Conservation (phyloP, 92 coral and sea anemone species). For the Isaurus tuberculatus region DNA sequence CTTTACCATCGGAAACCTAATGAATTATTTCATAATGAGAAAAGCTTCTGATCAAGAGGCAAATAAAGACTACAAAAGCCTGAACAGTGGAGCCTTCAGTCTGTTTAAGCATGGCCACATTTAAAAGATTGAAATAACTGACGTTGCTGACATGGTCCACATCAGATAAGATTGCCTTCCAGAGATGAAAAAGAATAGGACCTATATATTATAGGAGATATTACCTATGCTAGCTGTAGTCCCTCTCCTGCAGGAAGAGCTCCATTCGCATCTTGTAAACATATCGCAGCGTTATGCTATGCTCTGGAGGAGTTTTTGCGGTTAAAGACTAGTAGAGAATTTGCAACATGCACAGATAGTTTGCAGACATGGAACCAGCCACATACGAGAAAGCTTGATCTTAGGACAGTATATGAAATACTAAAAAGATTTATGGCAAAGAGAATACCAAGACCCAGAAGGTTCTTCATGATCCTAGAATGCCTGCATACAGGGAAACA, state of each 20-base stretch:
- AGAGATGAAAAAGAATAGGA: slow-evolving; percentile 45
- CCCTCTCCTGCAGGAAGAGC: slow-evolving; percentile 57
- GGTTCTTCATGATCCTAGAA: slow-evolving; percentile 55
- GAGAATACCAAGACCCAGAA: slow-evolving; percentile 44
- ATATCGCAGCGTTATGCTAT: slow-evolving; percentile 46
- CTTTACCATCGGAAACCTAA: slow-evolving; percentile 40
- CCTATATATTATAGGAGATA: slow-evolving; percentile 38
- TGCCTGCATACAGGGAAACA: slow-evolving; percentile 36
- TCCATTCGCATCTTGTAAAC: slow-evolving; percentile 55
- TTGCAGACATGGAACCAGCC: slow-evolving; percentile 66
- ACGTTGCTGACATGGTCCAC: slow-evolving; percentile 21
- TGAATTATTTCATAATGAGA: slow-evolving; percentile 37
- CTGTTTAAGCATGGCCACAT: slow-evolving; percentile 55
- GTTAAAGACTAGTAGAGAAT: not conserved
- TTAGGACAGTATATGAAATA: slow-evolving; percentile 52
- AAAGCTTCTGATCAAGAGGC: slow-evolving; percentile 21
- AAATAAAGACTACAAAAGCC: slow-evolving; percentile 46
- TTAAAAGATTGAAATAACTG: slow-evolving; percentile 45
- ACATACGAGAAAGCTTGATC: slow-evolving; percentile 50
- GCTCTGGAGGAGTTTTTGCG: slow-evolving; percentile 44
- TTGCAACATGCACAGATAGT: slow-evolving; percentile 23
- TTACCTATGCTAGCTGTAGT: slow-evolving; percentile 31
- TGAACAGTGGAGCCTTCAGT: slow-evolving; percentile 27
- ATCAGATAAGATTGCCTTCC: slow-evolving; percentile 41
- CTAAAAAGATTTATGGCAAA: slow-evolving; percentile 59